Evolutionary conservation across 2,797 vertebrate genomes (phyloP), one percentile per base, ranked within the genome.

Genomic region (Eidolon dupreanum): DNA sequence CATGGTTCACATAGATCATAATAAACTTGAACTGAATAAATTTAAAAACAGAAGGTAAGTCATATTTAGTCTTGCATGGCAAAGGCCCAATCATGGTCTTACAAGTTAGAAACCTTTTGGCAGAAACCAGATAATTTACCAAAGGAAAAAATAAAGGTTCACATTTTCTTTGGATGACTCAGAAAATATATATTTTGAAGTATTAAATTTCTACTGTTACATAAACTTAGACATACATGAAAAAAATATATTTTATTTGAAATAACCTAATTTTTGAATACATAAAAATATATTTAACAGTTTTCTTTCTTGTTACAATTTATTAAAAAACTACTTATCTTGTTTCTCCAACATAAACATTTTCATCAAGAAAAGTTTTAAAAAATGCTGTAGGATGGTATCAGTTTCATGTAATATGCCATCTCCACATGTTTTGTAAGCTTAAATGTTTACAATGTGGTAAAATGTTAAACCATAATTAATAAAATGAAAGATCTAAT

Each of bases 391-490:
- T 13, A 90, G 43, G 43, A 65, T 77, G 71, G 61, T 49, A 82
- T 43, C 49, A 73, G 87, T 97, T 89, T 97, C 63, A 65, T 26
- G 51, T 61, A 91, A 88, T 28, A 41, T 87, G 92, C 92, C 97
- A 97, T 68, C 70, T 77, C 81, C 87, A 78, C 75, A 10, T 82
- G 92, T 97, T 98, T 98, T 96, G 95, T 97, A 97, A 97, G 81
- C 61, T 97, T 91, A 78, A 79, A 93, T 98, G 96, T 98, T 98
- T 98, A 97, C 89, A 88, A 59, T 93, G 96, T 68, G 94, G 96
- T 97, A 92, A 97, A 94, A 94, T 82, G 96, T 96, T 96, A 96
- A 97, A 97, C 96, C 97, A 92, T 94, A 6, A 36, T 94, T 97
- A 0, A 4, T 8, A 46, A 95, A 97, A 84, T 73, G 88, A 97